Evolutionary conservation across 2,113 vertebrate genomes (phyloP), one percentile per base, ranked within the genome.

Genomic region (Pterocles gutturalis): DNA sequence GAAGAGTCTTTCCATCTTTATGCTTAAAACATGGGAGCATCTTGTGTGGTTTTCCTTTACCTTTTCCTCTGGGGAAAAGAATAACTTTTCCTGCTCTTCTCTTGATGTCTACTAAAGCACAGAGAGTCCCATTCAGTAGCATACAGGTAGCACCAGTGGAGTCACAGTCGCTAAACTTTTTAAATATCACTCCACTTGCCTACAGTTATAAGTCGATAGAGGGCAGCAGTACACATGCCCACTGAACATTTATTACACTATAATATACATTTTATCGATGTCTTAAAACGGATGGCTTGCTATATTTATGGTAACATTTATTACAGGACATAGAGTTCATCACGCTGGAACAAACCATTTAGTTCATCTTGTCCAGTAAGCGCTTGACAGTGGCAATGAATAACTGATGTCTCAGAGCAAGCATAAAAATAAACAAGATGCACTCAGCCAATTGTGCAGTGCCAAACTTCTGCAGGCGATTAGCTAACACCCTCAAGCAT

Each of bases 351-450:
- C 84, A 96, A 97, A 96, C 90, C 41, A 85, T 96, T 96, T 91
- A 93, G 91, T 96, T 96, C 65, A 93, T 96, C 89, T 95, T 91
- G 95, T 95, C 96, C 91, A 88, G 91, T 96, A 94, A 96, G 82
- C 6, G 0, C 48, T 26, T 94, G 89, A 95, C 91, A 94, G 91
- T 87, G 73, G 87, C 82, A 91, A 81, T 91, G 93, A 96, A 93
- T 85, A 96, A 93, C 89, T 77, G 96, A 95, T 96, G 94, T 87
- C 82, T 96, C 91, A 90, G 81, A 95, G 84, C 94, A 95, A 95
- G 93, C 93, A 93, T 96, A 88, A 96, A 96, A 97, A 96, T 96
- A 96, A 95, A 95, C 93, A 96, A 94, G 90, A 96, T 90, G 70
- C 91, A 93, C 66, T 96, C 91, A 96, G 91, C 81, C 96, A 93